phyloP scores from a whole-genome alignment of 1,140 invertebrate genomes.

The Drosophila sproati region DNA sequence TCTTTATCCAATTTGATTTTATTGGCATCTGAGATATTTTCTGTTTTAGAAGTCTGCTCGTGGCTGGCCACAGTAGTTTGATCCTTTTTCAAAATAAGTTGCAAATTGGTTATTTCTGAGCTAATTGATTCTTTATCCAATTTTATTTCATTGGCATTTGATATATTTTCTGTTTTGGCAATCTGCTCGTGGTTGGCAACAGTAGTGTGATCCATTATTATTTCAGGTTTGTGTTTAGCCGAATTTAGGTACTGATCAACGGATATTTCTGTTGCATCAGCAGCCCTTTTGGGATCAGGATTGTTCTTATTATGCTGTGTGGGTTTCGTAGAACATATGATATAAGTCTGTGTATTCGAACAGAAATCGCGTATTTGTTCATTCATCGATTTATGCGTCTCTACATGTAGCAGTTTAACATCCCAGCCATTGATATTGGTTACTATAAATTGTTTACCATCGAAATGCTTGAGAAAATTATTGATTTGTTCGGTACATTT shows the following conservation, averaged over 20 bases:
- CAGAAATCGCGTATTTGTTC: conserved; percentile 29
- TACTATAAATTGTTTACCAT: conserved; percentile 26
- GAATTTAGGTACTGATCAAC: background rate
- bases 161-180: background rate
- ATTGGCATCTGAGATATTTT: too few species aligned
- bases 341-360: conserved; percentile 2
- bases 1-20: background rate
- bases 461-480: conserved; percentile 33
- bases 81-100: background rate
- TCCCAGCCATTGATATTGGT: background rate
- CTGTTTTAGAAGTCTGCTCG: too few species aligned
- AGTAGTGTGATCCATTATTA: background rate
- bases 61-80: background rate
- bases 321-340: background rate
- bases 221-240: background rate
- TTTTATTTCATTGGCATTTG: too few species aligned
- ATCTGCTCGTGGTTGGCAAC: too few species aligned
- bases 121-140: too few species aligned
- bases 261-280: background rate
- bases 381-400: conserved; percentile 43
- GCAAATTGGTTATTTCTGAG: too few species aligned
- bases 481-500: conserved; percentile 7
- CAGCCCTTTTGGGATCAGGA: background rate
- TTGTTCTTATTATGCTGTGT: background rate
- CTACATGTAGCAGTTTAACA: conserved; percentile 41